Base-by-base conservation (phyloP, 2,888 invertebrate species). In the Orthosia incerta region DNA sequence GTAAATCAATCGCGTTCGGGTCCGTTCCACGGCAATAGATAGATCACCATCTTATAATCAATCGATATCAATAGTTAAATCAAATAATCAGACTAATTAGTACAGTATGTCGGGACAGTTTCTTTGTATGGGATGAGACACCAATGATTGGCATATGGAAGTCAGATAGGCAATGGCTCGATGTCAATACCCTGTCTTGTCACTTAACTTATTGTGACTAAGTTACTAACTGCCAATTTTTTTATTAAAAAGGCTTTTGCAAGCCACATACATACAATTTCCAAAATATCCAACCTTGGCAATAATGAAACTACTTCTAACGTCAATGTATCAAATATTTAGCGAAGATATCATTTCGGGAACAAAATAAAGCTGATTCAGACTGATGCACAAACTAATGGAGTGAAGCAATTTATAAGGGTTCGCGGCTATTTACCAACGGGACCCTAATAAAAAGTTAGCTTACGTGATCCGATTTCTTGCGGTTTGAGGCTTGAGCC, bases 401-500 rank as follows among this genome's bases (percentile, higher is more conserved):
- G 60, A 74, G 68, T 73, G 79, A 31, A 63, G 50, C 39, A 75
- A 79, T 79, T 82, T 79, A 79, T 82, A 71, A 51, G 66, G 82
- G 82, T 76, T 51, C 73, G 31, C 73, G 39, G 56, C 59, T 67
- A 69, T 79, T 82, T 69, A 63, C 71, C 26, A 61, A 69, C 31
- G 71, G 26, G 26, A 74, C 73, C 82, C 68, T 71, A 60, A 79
- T 82, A 82, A 82, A 82, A 82, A 75, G 61, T 71, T 65, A 50
- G 56, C 23, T 45, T 45, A 79, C 72, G 64, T 72, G 71, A 72
- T 68, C 59, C 11, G 48, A 64, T 53, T 39, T 26, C 60, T 68
- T 75, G 72, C 11, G 74, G 72, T 75, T 62, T 61, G 57, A 67
- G 56, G 20, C 15, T 66, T 20, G 13, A 31, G 12, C 65, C 56